Evolutionary conservation across 2,113 vertebrate species (phyloP).

Genomic region (Eleginops maclovinus): DNA sequence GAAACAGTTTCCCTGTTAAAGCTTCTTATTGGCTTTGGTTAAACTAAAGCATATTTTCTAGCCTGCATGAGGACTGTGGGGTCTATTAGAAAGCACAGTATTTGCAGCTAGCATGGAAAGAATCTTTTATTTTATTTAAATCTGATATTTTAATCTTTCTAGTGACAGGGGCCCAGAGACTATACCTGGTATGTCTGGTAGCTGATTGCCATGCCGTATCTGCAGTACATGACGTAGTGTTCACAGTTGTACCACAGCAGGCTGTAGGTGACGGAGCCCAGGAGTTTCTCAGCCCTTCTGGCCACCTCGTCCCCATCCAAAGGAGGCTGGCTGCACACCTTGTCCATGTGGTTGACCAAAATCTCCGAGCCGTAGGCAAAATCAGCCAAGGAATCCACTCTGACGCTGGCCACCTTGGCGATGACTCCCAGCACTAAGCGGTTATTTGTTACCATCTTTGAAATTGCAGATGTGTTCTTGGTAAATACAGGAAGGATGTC

Average conservation of each 20-base stretch:
- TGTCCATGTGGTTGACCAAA: slow-evolving; percentile 92
- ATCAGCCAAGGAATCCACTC: slow-evolving; percentile 93
- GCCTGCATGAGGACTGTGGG: background rate
- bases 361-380: slow-evolving; percentile 93
- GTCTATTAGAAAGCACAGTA: background rate
- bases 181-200: slow-evolving; percentile 94
- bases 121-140: background rate
- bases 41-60: background rate
- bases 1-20: background rate
- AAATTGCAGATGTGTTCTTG: slow-evolving; percentile 78
- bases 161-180: background rate
- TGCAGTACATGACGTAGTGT: slow-evolving; percentile 97
- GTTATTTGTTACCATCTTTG: slow-evolving; percentile 91
- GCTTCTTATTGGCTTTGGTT: background rate
- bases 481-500: slow-evolving; percentile 91
- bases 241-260: slow-evolving; percentile 99
- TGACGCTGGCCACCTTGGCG: slow-evolving; percentile 87
- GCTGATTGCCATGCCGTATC: slow-evolving; percentile 91
- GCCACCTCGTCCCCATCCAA: slow-evolving; percentile 89
- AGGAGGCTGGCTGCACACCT: slow-evolving; percentile 83
- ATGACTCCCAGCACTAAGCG: slow-evolving; percentile 91
- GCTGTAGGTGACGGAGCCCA: slow-evolving; percentile 91
- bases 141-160: background rate
- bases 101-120: background rate
- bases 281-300: slow-evolving; percentile 88